Evolutionary conservation across 2,113 vertebrate species (phyloP), one percentile per base, ranked within the genome.

Genomic region (Oryzias celebensis): DNA sequence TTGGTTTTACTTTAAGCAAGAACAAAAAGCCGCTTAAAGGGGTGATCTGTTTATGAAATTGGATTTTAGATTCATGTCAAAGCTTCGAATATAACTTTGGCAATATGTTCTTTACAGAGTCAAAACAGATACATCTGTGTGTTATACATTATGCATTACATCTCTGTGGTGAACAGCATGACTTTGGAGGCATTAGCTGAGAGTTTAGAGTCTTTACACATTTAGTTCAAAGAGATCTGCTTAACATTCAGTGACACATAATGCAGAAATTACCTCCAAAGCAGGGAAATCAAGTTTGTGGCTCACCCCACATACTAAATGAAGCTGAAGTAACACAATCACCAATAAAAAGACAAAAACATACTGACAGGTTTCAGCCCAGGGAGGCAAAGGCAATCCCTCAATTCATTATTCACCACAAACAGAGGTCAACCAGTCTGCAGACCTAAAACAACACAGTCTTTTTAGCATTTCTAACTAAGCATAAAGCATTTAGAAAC

Each of bases 281-380:
- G 62, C 50, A 10, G 41, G 45, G 47, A 18, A 44, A 58, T 17
- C 13, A 36, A 65, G 17, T n/a, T 23, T 17, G 58, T 43, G 43
- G 42, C 26, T 56, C 31, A 42, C 42, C 2, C n/a, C 60, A 52
- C 59, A 45, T 12, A 72, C 45, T 70, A 58, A 70, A 73, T 68
- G 47, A 78, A 68, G 67, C 64, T 62, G 48, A 72, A 67, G 45
- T 53, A 73, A 57, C 63, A 65, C 48, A 67, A 78, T 46, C 70
- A 46, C 41, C 60, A 47, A 71, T 62, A 70, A 62, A 77, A 44
- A 53, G 52, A 1, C 20, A 44, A 69, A 80, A 75, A 57, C 58
- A 48, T 18, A 59, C 42, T 58, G 77, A 82, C 74, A 78, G 36
- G 36, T 36, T 12, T 36, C 36, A 36, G 36, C 36, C 36, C 36